Base-by-base conservation (phyloP, 2,888 invertebrate genomes). In the Ectropis crepuscularia region DNA sequence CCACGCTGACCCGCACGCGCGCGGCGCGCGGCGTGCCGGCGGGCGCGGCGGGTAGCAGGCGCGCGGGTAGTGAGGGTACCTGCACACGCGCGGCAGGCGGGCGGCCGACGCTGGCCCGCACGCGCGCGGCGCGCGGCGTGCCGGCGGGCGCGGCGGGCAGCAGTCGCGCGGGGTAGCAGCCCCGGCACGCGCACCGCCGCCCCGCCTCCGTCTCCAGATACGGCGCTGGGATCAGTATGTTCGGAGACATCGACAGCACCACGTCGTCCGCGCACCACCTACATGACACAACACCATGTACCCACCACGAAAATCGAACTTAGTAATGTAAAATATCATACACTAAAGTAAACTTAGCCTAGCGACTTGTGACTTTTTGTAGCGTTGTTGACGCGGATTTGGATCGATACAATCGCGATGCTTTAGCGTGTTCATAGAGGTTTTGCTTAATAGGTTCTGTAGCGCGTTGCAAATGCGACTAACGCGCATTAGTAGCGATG, bases 161-260 rank as follows among this genome's bases (percentile, higher is more conserved):
- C 64, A 83, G 75, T 39, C 86, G 84, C 47, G 71, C 66, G 62
- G 79, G 85, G 77, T 97, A 97, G 80, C 95, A 96, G 53, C 89
- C 90, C 12, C 97, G 94, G 54, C 97, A 87, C 41, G 94, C 90
- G 77, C 97, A 98, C 72, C 95, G 95, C 48, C 95, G 94, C 0
- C 98, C 98, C 9, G 92, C 93, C 80, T 97, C 97, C 0, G 98
- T 97, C 88, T 98, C 98, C 69, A 98, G 87, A 88, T 96, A 98
- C 0, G 99, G 99, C 60, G 98, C 94, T 0, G 96, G 95, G 77
- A 97, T 96, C 62, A 95, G 95, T 9, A 98, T 93, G 82, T 96
- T 97, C 0, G 99, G 99, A 0, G 99, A 99, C 68, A 97, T 95
- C 0, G 97, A 97, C 1, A 93, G 78, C n/a, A 90, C 87, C 41